Conservation (phyloP, 2,797 vertebrate species). For the Toxotes lorentzi region DNA sequence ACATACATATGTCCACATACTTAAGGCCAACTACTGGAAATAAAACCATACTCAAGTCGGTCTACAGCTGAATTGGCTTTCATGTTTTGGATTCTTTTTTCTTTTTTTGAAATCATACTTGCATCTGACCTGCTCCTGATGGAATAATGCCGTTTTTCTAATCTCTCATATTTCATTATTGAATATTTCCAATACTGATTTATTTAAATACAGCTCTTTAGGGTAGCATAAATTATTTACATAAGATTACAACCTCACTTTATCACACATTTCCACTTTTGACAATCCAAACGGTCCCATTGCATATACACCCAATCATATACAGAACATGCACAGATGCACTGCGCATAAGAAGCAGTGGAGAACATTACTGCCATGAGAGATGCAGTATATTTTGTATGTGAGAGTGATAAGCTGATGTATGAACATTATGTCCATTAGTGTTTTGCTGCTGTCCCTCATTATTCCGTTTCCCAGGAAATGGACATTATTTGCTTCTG, state of each 20-base stretch:
- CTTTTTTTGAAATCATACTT: no score
- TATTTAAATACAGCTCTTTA: not conserved
- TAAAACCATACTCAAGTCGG: not conserved
- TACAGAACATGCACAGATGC: not conserved
- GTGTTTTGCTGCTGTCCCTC: slow-evolving; percentile 27
- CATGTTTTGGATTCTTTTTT: no score
- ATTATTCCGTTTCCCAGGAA: slow-evolving; percentile 36
- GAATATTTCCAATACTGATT: not conserved
- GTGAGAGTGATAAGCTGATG: slow-evolving; percentile 18
- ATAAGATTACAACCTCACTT: no score
- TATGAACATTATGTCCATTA: slow-evolving; percentile 17
- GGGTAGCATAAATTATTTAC: not conserved
- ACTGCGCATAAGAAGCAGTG: not conserved
- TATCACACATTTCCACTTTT: no score
- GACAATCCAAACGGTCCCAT: not conserved
- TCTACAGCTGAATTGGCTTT: not conserved
- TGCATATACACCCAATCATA: not conserved
- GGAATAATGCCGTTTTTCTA: not conserved
- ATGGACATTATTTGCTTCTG: slow-evolving; percentile 52
- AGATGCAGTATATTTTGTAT: not conserved
- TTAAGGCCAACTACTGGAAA: not conserved
- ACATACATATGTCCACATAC: not conserved
- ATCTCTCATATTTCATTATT: not conserved
- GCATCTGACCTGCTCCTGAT: not conserved
- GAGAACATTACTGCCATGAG: not conserved